phyloP scores from a whole-genome alignment of 2,888 invertebrate genomes.

The Molanna angustata region DNA sequence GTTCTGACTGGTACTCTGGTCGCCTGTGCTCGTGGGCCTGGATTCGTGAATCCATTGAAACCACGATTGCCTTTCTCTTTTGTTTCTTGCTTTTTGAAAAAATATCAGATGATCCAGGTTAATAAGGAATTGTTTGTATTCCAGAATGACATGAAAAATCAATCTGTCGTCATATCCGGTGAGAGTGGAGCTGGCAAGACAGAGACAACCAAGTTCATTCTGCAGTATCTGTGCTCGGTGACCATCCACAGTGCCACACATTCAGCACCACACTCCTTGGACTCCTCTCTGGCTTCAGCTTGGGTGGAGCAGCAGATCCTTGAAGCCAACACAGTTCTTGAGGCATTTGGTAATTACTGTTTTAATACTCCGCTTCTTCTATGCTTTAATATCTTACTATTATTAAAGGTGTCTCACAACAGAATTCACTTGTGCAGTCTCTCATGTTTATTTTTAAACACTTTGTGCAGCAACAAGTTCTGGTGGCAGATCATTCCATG shows the following conservation, averaged over 20 bases:
- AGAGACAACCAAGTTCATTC: constrained; percentile 87
- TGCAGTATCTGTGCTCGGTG: constrained; percentile 89
- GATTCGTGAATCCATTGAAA: no score
- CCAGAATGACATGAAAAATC: constrained; percentile 43
- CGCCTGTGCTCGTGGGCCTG: no score
- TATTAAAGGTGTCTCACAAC: no score
- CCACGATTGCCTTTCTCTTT: no score
- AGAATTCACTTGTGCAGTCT: no score
- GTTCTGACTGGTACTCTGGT: no score
- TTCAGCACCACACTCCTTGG: constrained; percentile 35
- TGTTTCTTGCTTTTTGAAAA: no score
- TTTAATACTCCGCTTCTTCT: background rate
- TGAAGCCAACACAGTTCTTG: constrained; percentile 89
- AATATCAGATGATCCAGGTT: no score
- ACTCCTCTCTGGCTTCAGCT: constrained; percentile 69
- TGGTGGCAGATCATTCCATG: no score
- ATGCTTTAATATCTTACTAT: no score
- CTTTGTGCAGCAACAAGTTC: no score
- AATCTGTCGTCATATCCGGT: constrained; percentile 89
- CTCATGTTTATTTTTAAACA: no score
- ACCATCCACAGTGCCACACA: constrained; percentile 50
- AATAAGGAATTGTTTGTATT: constrained; percentile 16
- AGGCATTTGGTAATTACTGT: constrained; percentile 76
- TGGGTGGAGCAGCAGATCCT: constrained; percentile 97
- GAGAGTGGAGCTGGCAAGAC: constrained; percentile 94